phyloP scores from a whole-genome alignment of 2,113 vertebrate species.

The Rhynchomys soricoides region DNA sequence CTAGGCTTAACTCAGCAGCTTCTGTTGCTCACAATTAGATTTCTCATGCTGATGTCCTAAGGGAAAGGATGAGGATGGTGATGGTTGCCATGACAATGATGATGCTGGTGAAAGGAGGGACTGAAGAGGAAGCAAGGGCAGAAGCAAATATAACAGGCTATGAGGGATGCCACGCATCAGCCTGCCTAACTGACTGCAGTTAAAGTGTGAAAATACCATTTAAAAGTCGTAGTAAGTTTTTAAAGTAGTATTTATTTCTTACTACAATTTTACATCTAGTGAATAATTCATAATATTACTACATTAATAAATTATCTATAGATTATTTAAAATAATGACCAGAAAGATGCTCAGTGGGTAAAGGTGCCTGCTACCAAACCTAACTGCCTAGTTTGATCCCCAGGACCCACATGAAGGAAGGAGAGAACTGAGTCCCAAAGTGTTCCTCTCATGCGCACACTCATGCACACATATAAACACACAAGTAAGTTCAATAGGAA shows the following conservation, averaged over 20 bases:
- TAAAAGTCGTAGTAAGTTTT: not conserved
- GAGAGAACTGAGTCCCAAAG: not conserved
- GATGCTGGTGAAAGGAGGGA: not conserved
- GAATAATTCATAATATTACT: not conserved
- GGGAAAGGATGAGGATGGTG: not conserved
- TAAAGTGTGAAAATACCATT: not conserved
- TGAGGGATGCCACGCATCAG: not conserved
- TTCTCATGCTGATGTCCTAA: not conserved
- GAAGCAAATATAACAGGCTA: not conserved
- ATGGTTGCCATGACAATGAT: not conserved
- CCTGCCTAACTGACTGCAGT: not conserved
- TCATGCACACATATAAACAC: not conserved
- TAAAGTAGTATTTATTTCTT: not conserved
- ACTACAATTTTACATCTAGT: not conserved
- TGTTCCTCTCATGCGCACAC: not conserved
- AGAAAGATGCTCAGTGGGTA: not conserved
- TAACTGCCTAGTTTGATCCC: not conserved
- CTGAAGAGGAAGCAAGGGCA: not conserved
- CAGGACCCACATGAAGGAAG: not conserved
- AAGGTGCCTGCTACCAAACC: not conserved
- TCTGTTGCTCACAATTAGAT: not conserved
- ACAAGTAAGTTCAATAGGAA: not conserved
- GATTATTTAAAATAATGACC: constrained; percentile 24
- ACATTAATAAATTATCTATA: not conserved
- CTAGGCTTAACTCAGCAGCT: not conserved